phyloP scores from a whole-genome alignment of 92 coral and sea anemone species.

The Heliopora coerulea region DNA sequence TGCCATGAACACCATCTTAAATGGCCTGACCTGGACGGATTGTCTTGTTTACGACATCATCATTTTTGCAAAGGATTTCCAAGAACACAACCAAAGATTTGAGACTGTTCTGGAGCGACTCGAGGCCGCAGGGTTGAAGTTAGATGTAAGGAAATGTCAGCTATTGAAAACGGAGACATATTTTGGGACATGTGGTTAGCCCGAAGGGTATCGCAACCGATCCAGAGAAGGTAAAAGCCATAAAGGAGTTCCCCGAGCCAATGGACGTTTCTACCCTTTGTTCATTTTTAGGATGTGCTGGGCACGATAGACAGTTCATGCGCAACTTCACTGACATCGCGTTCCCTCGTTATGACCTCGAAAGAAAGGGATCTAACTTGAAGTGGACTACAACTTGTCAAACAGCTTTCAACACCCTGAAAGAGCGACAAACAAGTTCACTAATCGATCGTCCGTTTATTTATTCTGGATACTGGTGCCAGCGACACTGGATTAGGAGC shows the following conservation, averaged over 20 bases:
- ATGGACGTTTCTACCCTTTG: conserved; percentile 31
- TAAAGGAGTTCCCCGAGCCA: conserved; percentile 36
- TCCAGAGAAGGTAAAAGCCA: conserved; percentile 41
- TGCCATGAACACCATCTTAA: conserved; percentile 24
- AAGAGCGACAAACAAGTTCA: conserved; percentile 22
- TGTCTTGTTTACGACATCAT: conserved; percentile 44
- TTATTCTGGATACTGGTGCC: background rate
- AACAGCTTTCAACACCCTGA: conserved; percentile 17
- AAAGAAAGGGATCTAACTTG: conserved; percentile 22
- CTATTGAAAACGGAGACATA: conserved; percentile 19
- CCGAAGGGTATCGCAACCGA: conserved; percentile 45
- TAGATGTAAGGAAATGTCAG: conserved; percentile 44
- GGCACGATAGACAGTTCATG: conserved; percentile 47
- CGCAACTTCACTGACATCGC: conserved; percentile 44
- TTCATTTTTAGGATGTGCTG: conserved; percentile 35
- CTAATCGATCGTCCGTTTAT: background rate
- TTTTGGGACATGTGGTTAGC: conserved; percentile 47
- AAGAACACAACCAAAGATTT: conserved; percentile 35
- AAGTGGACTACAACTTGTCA: conserved; percentile 40
- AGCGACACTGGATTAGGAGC: conserved; percentile 35
- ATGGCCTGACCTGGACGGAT: conserved; percentile 41
- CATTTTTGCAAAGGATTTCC: conserved; percentile 34
- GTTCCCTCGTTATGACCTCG: conserved; percentile 35
- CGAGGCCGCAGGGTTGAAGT: conserved; percentile 51
- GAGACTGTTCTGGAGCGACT: conserved; percentile 38